Base-by-base conservation (phyloP, 30 jellyfish, hydroid and myxozoan genomes). In the Aurelia sp. region DNA sequence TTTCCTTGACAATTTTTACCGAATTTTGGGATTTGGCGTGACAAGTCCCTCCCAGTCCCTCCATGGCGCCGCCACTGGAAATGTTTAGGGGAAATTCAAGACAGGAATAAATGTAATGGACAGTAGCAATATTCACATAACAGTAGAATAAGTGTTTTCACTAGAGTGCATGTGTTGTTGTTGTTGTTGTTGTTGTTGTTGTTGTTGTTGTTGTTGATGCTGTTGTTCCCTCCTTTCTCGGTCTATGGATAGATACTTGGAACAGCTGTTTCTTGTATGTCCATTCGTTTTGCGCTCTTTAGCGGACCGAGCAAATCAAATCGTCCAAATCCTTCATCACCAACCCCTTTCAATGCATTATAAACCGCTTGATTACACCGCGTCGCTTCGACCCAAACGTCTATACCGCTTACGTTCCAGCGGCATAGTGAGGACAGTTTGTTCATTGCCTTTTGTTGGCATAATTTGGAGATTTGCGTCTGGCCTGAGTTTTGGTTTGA, bases 381-480 rank as follows among this genome's bases (percentile, higher is more conserved):
- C 47, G 67, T 79, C 20, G 90, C 90, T 27, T 79, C 90, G 0
- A 79, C 66, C 90, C 90, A 79, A 79, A 79, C 66, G 81, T 79
- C 90, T 11, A 79, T 66, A 44, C 90, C 90, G 57, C 90, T 66
- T 40, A 79, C 66, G 63, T 66, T 79, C 90, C 90, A 79, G 37
- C 90, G 81, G 55, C 90, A 79, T 4, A 79, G 73, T 11, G 90
- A 79, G 55, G 81, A 66, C 3, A 66, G 68, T 12, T 66, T 66
- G 16, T 79, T 79, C 23, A 60, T 12, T 21, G 76, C 13, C 22
- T 79, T 64, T 47, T 44, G 88, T 19, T 77, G 79, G 16, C 88
- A 52, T 17, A 30, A 11, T 15, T 69, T 69, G 18, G 79, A 55
- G 52, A 73, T 50, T 5, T 13, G 71, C 20, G 23, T 11, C 35